Base-by-base conservation (phyloP, 2,113 vertebrate genomes). In the Saimiri boliviensis region DNA sequence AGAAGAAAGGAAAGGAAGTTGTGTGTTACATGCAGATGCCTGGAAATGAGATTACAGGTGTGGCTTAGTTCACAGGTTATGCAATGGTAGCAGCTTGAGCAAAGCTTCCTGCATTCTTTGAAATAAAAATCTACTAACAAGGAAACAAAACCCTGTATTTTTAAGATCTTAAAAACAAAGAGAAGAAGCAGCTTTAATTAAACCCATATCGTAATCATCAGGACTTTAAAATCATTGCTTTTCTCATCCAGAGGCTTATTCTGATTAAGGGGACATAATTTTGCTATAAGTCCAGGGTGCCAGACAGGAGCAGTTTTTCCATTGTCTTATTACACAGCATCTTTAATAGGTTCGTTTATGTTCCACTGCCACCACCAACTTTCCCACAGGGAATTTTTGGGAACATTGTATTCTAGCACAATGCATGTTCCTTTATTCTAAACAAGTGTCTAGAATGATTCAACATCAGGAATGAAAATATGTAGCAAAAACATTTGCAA, bases 301-400 rank as follows among this genome's bases (percentile, higher is more conserved):
- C 86, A 86, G 96, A 95, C 47, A 89, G 92, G 90, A 87, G 88
- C 40, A 70, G n/a, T 63, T 90, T 96, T 97, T 63, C 89, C 90
- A 94, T 14, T 32, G 84, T 80, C 92, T 4, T 54, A 21, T 40
- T 40, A 30, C 40, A 86, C 37, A 85, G 89, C 83, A 79, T 85
- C 86, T 90, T 94, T 95, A 97, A 97, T 96, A 71, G 56, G 42
- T 96, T 98, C 71, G 84, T 87, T 98, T 94, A 97, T 49, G 49
- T 82, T 96, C 70, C 86, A 20, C 85, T 94, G 54, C 80, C 91
- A 80, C 60, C 93, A 66, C 89, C 52, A 27, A 89, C 73, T 68
- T 96, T 49, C 58, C 94, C 88, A 95, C 63, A 92, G 90, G 95
- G 95, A 97, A 89, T 93, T 66, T 92, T 80, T 10, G 40, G 89